Percentiles rank a stretch among this genome's conserved stretches.
Evolutionary conservation across 1,140 invertebrate genomes (phyloP).

Genomic region (Ips typographus): DNA sequence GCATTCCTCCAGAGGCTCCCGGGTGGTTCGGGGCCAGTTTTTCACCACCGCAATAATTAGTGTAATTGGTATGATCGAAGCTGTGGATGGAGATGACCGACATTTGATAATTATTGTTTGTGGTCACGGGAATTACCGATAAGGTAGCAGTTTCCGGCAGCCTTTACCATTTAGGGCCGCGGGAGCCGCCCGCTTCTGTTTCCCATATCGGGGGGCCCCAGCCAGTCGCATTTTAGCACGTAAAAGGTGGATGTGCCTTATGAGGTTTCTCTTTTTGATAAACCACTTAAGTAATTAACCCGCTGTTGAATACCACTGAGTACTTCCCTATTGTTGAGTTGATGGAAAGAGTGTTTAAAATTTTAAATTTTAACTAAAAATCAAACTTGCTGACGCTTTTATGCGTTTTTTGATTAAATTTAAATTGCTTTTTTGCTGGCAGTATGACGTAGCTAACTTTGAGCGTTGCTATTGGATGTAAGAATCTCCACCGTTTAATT

Average conservation of each 20-base stretch:
- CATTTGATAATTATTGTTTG: slow-evolving; percentile 26
- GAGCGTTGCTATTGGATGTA: too few species aligned
- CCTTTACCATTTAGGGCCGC: slow-evolving; percentile 24
- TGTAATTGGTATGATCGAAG: slow-evolving; percentile 1
- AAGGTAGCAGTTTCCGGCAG: slow-evolving; percentile 34
- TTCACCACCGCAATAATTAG: background rate
- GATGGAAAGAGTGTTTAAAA: too few species aligned
- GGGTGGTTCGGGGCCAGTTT: background rate
- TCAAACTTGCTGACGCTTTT: too few species aligned
- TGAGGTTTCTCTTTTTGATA: slow-evolving; percentile 23
- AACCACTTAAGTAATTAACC: slow-evolving; percentile 23
- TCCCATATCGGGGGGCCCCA: slow-evolving; percentile 9
- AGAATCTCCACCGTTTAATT: too few species aligned
- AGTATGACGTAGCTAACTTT: too few species aligned
- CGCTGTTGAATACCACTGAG: background rate
- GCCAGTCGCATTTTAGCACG: slow-evolving; percentile 27
- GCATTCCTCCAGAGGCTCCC: too few species aligned
- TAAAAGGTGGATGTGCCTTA: slow-evolving; percentile 27
- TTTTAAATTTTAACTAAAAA: too few species aligned
- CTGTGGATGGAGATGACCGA: slow-evolving; percentile 21
- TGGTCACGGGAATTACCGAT: slow-evolving; percentile 33
- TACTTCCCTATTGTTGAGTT: background rate
- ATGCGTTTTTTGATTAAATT: too few species aligned
- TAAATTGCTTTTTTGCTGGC: too few species aligned
- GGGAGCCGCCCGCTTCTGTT: slow-evolving; percentile 18